Percentiles rank a stretch among this genome's conserved stretches.
Evolutionary conservation across 2,797 vertebrate species (phyloP).

Genomic region (Petrocephalus schoutedeni): DNA sequence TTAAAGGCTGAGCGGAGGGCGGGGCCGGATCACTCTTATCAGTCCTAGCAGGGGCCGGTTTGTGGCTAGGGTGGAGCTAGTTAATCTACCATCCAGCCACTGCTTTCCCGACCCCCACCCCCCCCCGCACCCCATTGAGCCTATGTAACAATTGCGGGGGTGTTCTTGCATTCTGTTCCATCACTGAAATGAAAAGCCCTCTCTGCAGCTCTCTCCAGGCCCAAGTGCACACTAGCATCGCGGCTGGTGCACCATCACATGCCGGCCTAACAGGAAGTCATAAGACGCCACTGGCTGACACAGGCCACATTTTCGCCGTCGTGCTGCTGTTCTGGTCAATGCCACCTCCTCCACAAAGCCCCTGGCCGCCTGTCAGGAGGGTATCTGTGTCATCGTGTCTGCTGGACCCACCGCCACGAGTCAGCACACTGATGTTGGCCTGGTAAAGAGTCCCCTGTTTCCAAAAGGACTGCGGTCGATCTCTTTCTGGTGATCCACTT

Average conservation of each 20-base stretch:
- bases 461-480: neutral
- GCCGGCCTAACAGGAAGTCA: neutral
- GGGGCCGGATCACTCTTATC: constrained; percentile 38
- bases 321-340: too few relatives aligned
- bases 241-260: neutral
- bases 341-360: neutral
- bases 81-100: neutral
- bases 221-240: neutral
- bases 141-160: neutral
- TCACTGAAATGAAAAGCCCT: neutral
- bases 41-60: neutral
- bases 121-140: too few relatives aligned
- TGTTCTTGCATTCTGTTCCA: neutral
- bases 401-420: neutral
- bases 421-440: neutral
- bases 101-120: neutral
- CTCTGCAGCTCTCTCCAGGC: neutral
- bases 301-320: neutral
- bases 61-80: neutral
- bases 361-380: neutral
- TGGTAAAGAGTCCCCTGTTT: neutral
- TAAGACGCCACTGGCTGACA: neutral
- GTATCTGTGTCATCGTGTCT: neutral
- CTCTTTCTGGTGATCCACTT: neutral
- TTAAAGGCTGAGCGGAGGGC: constrained; percentile 38